Percentiles rank a stretch among this genome's conserved stretches.
Evolutionary conservation across 2,888 invertebrate species (phyloP).

Genomic region (Pristionchus entomophagus): DNA sequence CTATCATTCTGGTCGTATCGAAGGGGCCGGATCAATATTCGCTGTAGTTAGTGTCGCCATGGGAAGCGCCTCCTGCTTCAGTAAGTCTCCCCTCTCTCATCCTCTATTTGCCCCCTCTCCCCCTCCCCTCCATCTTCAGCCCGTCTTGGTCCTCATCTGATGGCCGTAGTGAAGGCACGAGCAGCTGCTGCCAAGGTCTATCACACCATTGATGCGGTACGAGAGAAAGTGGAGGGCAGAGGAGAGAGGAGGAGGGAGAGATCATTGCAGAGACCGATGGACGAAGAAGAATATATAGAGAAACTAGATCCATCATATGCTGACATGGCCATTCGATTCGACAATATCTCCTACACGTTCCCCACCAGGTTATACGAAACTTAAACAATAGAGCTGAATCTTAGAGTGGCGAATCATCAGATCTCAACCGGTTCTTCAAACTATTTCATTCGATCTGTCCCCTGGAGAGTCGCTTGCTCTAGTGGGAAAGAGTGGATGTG

Average conservation of each 20-base stretch:
- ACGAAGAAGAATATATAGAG: not conserved
- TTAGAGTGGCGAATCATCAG: not conserved
- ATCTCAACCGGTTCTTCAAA: not conserved
- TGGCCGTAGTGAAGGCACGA: constrained; percentile 22
- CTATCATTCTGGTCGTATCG: constrained; percentile 27
- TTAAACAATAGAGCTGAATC: not conserved
- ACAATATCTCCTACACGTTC: not conserved
- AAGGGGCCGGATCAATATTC: not conserved
- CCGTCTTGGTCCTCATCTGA: constrained; percentile 4
- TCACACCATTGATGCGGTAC: not conserved
- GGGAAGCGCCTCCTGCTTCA: not conserved
- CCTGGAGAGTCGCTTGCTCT: constrained; percentile 14
- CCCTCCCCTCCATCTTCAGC: not conserved
- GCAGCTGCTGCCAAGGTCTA: constrained; percentile 18
- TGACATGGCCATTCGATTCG: not conserved
- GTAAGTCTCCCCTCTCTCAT: not conserved
- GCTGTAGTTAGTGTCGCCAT: not conserved
- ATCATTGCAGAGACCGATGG: not conserved
- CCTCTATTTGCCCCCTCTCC: too few species aligned
- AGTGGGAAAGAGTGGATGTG: constrained; percentile 45
- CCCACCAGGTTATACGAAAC: constrained; percentile 28
- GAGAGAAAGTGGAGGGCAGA: not conserved
- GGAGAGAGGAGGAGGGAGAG: too few species aligned
- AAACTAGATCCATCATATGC: not conserved
- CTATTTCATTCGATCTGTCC: not conserved